Conservation (phyloP, 1,140 invertebrate species). For the Megalopta genalis region DNA sequence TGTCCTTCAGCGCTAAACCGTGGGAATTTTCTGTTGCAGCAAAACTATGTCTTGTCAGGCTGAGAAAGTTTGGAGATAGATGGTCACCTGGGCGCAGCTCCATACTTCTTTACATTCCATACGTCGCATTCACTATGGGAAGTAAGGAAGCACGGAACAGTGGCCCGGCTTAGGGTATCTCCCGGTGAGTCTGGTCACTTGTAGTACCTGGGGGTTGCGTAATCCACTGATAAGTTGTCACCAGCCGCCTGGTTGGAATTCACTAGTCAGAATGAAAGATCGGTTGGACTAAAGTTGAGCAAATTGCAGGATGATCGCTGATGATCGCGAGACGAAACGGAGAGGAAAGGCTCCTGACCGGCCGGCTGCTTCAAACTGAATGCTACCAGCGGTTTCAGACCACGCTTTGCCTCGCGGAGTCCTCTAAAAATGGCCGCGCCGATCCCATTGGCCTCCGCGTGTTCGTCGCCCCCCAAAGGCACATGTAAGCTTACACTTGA, state of each 20-base stretch:
- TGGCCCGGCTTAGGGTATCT: slow-evolving; percentile 74
- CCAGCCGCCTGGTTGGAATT: slow-evolving; percentile 15
- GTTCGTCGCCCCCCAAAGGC: slow-evolving; percentile 66
- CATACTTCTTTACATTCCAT: slow-evolving; percentile 99
- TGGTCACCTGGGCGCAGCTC: slow-evolving; percentile 82
- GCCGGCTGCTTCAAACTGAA: slow-evolving; percentile 78
- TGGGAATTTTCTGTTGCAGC: too few species aligned
- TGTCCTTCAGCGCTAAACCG: too few species aligned
- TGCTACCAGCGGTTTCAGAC: slow-evolving; percentile 74
- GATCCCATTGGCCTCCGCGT: slow-evolving; percentile 78
- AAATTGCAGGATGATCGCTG: neutral
- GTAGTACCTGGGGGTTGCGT: slow-evolving; percentile 33
- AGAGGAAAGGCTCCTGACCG: slow-evolving; percentile 64
- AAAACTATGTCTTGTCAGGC: too few species aligned
- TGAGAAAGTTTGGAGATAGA: neutral
- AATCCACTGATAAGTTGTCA: slow-evolving; percentile 41
- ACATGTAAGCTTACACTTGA: slow-evolving; percentile 80
- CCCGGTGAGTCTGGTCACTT: neutral
- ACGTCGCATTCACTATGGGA: slow-evolving; percentile 92
- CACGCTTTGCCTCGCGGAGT: slow-evolving; percentile 72
- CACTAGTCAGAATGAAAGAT: neutral
- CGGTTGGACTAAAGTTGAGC: neutral
- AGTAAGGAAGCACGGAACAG: slow-evolving; percentile 97
- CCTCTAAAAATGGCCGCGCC: slow-evolving; percentile 80
- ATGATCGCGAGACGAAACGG: too few species aligned